These are phyloP conservation scores for Ginglymostoma cirratum DNA, from an alignment of 2,113 vertebrate species.

Conservation along the genomic window DNA sequence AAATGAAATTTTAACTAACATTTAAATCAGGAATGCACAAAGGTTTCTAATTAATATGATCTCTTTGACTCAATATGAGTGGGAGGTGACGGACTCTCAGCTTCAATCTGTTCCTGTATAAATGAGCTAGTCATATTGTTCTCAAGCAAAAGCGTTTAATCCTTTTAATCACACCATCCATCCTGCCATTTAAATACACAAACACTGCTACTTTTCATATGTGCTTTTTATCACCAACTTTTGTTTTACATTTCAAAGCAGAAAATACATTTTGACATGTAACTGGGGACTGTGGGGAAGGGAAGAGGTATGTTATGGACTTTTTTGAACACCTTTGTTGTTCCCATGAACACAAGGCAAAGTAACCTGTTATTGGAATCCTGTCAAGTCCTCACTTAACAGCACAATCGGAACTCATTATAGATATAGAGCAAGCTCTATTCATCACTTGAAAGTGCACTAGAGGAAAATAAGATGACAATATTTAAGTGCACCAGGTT, in stretches of 20 bases:
- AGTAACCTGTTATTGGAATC: background rate
- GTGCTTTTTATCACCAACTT: background rate
- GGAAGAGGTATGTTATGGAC: too few relatives aligned
- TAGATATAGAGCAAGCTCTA: background rate
- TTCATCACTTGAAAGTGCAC: background rate
- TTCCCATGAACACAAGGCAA: background rate
- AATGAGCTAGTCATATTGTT: constrained; percentile 23
- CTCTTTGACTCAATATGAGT: background rate
- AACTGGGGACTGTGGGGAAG: background rate
- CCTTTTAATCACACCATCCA: background rate
- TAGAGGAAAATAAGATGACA: background rate
- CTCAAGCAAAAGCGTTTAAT: background rate
- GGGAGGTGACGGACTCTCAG: background rate
- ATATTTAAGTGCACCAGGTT: background rate
- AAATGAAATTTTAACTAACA: constrained; percentile 33
- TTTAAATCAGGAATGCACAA: constrained; percentile 32
- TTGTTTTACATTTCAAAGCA: background rate
- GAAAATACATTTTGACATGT: background rate
- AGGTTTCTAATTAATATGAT: background rate
- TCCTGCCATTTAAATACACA: background rate
- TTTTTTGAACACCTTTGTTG: constrained; percentile 11
- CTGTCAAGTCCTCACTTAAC: background rate
- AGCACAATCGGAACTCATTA: background rate
- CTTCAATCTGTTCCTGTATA: background rate
- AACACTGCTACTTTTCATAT: background rate